A percentile compares a stretch with the other conserved stretches of the same genome.
These are phyloP conservation scores for Lordiphosa stackelbergi DNA, from an alignment of 1,140 invertebrate species.

Conservation along the genomic window DNA sequence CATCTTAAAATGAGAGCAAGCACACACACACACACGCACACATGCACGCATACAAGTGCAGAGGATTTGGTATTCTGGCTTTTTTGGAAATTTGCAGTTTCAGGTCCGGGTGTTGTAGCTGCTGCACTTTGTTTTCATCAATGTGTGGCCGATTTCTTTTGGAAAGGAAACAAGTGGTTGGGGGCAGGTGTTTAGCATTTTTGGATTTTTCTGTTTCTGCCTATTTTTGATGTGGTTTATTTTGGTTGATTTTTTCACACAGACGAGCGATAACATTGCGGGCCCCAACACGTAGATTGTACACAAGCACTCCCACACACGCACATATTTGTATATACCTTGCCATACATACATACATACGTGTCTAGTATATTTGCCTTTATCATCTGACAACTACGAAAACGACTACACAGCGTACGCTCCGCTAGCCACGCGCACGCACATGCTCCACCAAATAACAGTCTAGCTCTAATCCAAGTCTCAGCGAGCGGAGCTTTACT, in stretches of 20 bases:
- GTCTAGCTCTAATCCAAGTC: slow-evolving; percentile 18
- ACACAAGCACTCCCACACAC: no score
- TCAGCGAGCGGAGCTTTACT: slow-evolving; percentile 13
- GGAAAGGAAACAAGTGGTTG: slow-evolving; percentile 49
- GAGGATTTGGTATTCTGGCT: slow-evolving; percentile 23
- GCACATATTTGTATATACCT: not conserved
- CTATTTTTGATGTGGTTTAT: slow-evolving; percentile 6
- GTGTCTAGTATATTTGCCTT: slow-evolving; percentile 12
- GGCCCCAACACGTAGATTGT: slow-evolving; percentile 15
- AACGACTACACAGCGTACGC: slow-evolving; percentile 7
- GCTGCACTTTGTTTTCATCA: slow-evolving; percentile 5
- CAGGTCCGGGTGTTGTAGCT: no score
- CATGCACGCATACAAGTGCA: slow-evolving; percentile 2
- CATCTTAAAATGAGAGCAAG: slow-evolving; percentile 48
- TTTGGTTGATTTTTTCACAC: slow-evolving; percentile 6
- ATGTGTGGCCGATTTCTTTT: slow-evolving; percentile 1
- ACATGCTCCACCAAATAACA: slow-evolving; percentile 28
- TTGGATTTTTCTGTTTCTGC: not conserved
- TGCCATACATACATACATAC: slow-evolving; percentile 20
- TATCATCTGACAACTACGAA: slow-evolving; percentile 34
- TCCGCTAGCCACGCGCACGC: slow-evolving; percentile 24
- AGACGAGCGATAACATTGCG: slow-evolving; percentile 11
- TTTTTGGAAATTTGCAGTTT: slow-evolving; percentile 45
- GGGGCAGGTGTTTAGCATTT: not conserved
- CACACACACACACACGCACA: slow-evolving; percentile 11